Conservation (phyloP, 2,113 vertebrate species). For the Dinomys branickii region DNA sequence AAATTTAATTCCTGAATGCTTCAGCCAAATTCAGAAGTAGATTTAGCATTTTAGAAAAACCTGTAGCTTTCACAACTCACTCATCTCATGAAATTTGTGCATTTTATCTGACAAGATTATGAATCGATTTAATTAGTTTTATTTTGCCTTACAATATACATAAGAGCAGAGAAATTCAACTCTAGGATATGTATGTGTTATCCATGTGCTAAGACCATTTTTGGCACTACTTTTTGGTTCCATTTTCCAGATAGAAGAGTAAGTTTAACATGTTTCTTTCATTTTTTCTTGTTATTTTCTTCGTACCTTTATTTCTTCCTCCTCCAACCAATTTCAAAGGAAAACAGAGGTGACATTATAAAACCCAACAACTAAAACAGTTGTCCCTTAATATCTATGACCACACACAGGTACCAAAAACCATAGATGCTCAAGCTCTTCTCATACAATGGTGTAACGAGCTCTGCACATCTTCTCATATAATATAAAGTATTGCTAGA, state of each 20-base stretch:
- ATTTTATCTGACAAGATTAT: neutral
- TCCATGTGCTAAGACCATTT: neutral
- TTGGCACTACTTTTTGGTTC: neutral
- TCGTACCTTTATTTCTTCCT: neutral
- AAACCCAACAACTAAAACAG: neutral
- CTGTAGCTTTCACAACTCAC: neutral
- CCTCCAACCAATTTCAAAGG: neutral
- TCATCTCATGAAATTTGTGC: neutral
- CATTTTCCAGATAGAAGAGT: neutral
- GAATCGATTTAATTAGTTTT: neutral
- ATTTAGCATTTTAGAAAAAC: slow-evolving; percentile 7
- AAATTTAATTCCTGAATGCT: neutral
- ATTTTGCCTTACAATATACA: slow-evolving; percentile 2
- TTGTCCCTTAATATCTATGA: neutral
- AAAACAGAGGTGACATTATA: neutral
- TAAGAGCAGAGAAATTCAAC: neutral
- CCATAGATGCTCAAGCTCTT: neutral
- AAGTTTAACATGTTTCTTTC: neutral
- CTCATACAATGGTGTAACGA: neutral
- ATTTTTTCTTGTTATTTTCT: neutral
- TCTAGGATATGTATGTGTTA: neutral
- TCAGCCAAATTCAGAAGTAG: neutral
- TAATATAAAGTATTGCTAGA: neutral
- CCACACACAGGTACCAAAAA: neutral
- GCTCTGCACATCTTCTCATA: neutral